Conservation (phyloP, 1,140 invertebrate species). For the Rhynchophorus ferrugineus region DNA sequence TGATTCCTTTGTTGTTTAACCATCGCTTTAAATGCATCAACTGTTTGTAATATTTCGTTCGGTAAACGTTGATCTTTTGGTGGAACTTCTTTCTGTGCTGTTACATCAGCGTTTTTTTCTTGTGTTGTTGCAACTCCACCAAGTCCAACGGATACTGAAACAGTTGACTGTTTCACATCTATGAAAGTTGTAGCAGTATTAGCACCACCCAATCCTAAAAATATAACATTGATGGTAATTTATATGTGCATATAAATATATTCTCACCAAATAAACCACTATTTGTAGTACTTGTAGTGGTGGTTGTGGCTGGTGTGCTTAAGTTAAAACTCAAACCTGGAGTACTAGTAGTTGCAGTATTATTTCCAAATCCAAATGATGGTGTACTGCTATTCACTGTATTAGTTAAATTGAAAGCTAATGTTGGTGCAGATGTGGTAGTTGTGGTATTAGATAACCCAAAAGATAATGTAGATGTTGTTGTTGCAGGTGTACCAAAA, state of each 20-base stretch:
- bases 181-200: conserved; percentile 24
- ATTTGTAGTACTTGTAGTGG: conserved; percentile 2
- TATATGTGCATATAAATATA: no score
- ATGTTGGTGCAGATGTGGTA: conserved; percentile 2
- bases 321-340: conserved; percentile 8
- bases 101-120: conserved; percentile 41
- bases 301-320: conserved; percentile 6
- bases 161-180: conserved; percentile 33
- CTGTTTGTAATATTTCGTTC: conserved; percentile 49
- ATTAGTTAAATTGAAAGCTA: no score
- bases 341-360: no score
- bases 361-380: no score
- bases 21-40: conserved; percentile 61
- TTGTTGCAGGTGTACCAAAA: conserved; percentile 7
- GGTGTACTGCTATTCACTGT: no score
- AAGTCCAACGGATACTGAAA: conserved; percentile 46
- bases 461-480: background rate
- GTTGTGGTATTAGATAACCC: conserved; percentile 4
- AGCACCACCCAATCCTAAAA: conserved; percentile 23
- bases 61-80: conserved; percentile 66
- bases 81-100: conserved; percentile 50
- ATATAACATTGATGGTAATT: background rate
- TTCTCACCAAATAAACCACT: background rate
- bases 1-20: conserved; percentile 76
- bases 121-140: conserved; percentile 56